Evolutionary conservation across 2,113 vertebrate genomes (phyloP), one percentile per base, ranked within the genome.

Genomic region (Centropristis striata): DNA sequence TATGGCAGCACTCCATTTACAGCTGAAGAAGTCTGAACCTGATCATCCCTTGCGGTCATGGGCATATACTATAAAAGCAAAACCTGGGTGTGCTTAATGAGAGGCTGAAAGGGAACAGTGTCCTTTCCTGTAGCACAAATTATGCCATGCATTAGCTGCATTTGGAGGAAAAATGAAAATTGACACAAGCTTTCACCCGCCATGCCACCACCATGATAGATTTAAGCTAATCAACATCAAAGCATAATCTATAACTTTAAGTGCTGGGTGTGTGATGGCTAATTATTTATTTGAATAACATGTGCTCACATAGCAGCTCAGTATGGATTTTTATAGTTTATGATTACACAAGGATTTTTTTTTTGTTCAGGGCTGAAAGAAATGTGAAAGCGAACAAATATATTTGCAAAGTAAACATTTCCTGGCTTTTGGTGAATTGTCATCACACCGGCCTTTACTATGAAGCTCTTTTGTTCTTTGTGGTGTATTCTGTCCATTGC

Each of bases 1-100:
- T 66, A 70, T 55, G 68, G 55, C 59, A 81, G 72, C 32, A 36
- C 39, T 32, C 61, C 59, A 72, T 81, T 86, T 71, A 60, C 57
- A 79, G 49, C 75, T 70, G 66, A 78, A 50, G 27, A 68, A 81
- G 42, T 39, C 28, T 41, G 12, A 78, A 75, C 64, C 64, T 8
- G 36, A 85, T 79, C 23, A 53, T 79, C 59, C 61, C 50, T 75
- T 59, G 72, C 54, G 64, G 25, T 58, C 64, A 46, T 39, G 46
- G 27, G 68, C 58, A 71, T 14, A 23, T 57, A 41, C 16, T 68
- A 36, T 53, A 44, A 68, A 75, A 49, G 61, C 4, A 36, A 53
- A 54, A 58, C 44, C 16, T 67, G 12, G 36, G 18, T 15, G 6
- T 65, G 25, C 61, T 42, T 63, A 42, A 74, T 12, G 54, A 25